Conservation (phyloP, 64 coral and sea anemone genomes). For the Montipora foliosa region DNA sequence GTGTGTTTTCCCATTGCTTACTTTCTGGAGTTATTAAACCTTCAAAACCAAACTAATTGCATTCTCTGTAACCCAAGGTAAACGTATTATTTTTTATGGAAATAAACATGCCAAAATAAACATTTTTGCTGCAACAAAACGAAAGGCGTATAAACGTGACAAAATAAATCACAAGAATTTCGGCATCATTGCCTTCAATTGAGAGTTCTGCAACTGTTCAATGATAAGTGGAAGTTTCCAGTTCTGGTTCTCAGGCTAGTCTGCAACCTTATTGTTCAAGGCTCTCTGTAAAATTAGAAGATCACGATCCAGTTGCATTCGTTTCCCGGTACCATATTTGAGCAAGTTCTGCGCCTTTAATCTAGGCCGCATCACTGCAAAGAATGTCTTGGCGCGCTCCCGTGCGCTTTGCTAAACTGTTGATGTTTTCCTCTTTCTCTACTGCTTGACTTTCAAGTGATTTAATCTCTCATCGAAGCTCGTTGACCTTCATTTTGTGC, state of each 20-base stretch:
- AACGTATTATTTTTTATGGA: neutral
- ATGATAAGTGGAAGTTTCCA: conserved; percentile 38
- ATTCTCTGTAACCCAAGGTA: neutral
- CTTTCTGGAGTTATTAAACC: conserved; percentile 18
- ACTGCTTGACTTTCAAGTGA: no score
- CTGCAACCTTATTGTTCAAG: conserved; percentile 33
- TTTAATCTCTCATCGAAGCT: no score
- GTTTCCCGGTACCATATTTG: conserved; percentile 23
- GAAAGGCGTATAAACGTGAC: neutral
- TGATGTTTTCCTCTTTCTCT: neutral
- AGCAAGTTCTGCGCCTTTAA: conserved; percentile 26
- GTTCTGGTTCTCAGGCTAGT: conserved; percentile 17
- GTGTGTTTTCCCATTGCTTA: conserved; percentile 13
- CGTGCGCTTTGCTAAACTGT: neutral
- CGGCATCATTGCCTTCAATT: conserved; percentile 14
- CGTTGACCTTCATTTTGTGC: no score
- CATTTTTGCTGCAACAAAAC: neutral
- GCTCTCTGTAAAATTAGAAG: conserved; percentile 39
- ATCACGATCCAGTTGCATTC: conserved; percentile 18
- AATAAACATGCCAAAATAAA: neutral
- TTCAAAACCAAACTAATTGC: conserved; percentile 8
- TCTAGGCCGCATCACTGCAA: neutral
- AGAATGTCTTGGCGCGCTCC: neutral
- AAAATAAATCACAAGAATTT: neutral
- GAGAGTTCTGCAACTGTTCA: conserved; percentile 19